phyloP scores from a whole-genome alignment of 2,113 vertebrate species.

The Prunella himalayana region DNA sequence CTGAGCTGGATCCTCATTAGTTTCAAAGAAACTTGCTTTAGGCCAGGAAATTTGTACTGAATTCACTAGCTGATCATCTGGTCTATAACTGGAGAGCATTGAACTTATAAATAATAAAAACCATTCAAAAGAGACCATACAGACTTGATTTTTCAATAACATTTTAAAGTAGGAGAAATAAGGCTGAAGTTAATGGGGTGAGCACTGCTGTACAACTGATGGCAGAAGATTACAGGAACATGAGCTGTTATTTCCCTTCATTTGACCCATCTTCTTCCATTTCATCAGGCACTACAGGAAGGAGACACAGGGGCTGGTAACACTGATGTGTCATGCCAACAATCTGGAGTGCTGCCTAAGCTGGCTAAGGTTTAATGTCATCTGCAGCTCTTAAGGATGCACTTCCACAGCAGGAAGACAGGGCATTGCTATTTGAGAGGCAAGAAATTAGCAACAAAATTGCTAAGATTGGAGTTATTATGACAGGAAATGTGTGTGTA shows the following conservation, averaged over 20 bases:
- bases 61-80: not conserved
- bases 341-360: not conserved
- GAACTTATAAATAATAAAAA: not conserved
- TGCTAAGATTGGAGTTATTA: not conserved
- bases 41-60: not conserved
- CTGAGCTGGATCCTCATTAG: not conserved
- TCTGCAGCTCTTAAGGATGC: not conserved
- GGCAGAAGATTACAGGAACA: not conserved
- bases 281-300: not conserved
- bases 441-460: not conserved
- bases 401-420: not conserved
- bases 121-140: not conserved
- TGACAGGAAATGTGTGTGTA: not conserved
- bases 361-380: not conserved
- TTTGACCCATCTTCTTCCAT: not conserved
- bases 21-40: not conserved
- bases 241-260: not conserved
- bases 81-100: not conserved
- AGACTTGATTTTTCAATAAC: not conserved
- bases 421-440: not conserved
- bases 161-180: not conserved
- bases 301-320: not conserved
- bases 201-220: not conserved
- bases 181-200: not conserved
- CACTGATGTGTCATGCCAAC: not conserved